Percentiles rank a stretch among this genome's conserved stretches.
phyloP scores from a whole-genome alignment of 2,113 vertebrate species.

The Protomyctophum bolini region DNA sequence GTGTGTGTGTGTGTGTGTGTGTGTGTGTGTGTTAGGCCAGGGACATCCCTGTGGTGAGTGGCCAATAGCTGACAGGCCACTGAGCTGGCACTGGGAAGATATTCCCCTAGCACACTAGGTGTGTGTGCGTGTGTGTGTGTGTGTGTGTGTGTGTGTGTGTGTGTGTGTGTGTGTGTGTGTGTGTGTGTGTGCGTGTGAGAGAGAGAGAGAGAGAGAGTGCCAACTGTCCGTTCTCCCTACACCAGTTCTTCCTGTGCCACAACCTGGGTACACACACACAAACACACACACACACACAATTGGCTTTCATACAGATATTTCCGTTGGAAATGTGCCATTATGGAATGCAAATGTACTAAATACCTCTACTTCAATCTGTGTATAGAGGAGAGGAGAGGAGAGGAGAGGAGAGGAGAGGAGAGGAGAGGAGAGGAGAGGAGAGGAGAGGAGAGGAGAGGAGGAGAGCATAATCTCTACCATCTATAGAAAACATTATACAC shows the following conservation, averaged over 20 bases:
- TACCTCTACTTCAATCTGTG: too few species aligned
- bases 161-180: constrained; percentile 9
- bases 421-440: too few species aligned
- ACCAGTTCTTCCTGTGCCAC: too few species aligned
- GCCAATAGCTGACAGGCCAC: constrained; percentile 63
- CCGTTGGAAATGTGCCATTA: too few species aligned
- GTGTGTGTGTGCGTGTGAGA: constrained; percentile 5
- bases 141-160: constrained; percentile 2
- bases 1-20: constrained; percentile 13
- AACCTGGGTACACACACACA: not conserved
- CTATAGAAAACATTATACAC: too few species aligned
- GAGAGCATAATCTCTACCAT: too few species aligned
- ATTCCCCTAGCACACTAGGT: constrained; percentile 60
- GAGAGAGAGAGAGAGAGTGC: not conserved
- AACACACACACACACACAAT: not conserved
- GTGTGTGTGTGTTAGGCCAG: constrained; percentile 19
- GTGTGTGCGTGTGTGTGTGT: constrained; percentile 31
- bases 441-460: too few species aligned
- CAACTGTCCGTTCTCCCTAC: too few species aligned
- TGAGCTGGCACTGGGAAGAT: constrained; percentile 65
- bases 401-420: too few species aligned
- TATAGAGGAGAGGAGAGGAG: too few species aligned
- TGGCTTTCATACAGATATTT: too few species aligned
- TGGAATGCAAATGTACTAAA: too few species aligned
- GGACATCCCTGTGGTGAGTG: constrained; percentile 60